phyloP scores from a whole-genome alignment of 2,113 vertebrate genomes.

The Tetrax tetrax region DNA sequence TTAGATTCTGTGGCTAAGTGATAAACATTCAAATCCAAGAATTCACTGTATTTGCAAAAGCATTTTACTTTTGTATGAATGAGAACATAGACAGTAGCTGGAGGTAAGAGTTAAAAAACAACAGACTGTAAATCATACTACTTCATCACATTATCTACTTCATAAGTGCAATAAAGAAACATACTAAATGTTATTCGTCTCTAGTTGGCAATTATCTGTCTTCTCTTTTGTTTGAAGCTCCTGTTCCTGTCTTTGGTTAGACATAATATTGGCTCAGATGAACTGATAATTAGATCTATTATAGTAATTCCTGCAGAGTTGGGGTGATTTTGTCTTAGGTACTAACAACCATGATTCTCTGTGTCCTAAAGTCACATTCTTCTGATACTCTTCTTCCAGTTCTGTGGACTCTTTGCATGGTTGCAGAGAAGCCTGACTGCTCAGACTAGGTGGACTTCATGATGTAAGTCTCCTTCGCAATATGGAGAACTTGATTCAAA shows the following conservation, averaged over 20 bases:
- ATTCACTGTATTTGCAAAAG: not conserved
- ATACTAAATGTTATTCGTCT: not conserved
- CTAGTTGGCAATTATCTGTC: not conserved
- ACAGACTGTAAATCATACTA: not conserved
- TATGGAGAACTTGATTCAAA: not conserved
- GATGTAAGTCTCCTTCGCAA: not conserved
- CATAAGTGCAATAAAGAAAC: not conserved
- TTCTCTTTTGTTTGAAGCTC: not conserved
- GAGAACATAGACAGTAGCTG: not conserved
- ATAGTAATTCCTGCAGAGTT: not conserved
- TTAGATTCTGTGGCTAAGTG: not conserved
- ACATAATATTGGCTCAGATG: not conserved
- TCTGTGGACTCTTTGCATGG: fast-evolving
- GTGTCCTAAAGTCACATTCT: not conserved
- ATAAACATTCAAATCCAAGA: not conserved
- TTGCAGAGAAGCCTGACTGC: not conserved
- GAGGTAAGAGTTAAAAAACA: not conserved
- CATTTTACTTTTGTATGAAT: not conserved
- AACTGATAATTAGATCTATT: not conserved
- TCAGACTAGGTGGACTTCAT: not conserved
- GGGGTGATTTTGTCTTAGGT: not conserved
- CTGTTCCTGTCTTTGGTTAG: not conserved
- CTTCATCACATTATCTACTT: not conserved
- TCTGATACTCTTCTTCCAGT: not conserved
- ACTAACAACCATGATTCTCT: not conserved